Conservation (phyloP, 2,888 invertebrate genomes). For the Amorpha juglandis region DNA sequence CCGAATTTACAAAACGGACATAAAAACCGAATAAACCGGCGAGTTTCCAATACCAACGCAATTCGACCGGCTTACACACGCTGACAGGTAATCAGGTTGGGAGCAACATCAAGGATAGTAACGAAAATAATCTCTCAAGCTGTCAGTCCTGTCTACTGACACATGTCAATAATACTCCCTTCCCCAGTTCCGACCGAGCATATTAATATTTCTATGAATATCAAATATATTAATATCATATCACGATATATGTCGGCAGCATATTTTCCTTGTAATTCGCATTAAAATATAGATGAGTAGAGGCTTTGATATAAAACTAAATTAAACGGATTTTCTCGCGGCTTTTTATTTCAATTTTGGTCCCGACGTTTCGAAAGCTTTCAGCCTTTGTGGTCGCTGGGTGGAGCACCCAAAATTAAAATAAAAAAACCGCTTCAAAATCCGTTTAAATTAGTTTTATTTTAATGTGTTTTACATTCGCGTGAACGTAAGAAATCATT, state of each 20-base stretch:
- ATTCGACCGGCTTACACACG: conserved; percentile 1
- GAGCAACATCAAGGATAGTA: not conserved
- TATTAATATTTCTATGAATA: conserved; percentile 20
- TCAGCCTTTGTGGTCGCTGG: too few species aligned
- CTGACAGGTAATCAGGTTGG: conserved; percentile 20
- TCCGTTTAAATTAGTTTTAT: too few species aligned
- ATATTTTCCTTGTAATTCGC: conserved; percentile 1
- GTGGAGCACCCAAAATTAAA: too few species aligned
- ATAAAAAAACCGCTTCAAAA: too few species aligned
- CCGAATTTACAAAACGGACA: not conserved
- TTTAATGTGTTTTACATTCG: too few species aligned
- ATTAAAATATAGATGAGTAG: too few species aligned
- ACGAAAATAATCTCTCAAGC: conserved; percentile 17
- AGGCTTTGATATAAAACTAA: too few species aligned
- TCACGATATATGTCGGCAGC: not conserved
- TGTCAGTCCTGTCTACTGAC: conserved; percentile 12
- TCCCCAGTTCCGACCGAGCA: conserved; percentile 3
- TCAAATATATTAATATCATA: conserved; percentile 8
- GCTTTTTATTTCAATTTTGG: too few species aligned
- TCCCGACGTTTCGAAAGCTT: too few species aligned
- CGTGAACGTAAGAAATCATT: too few species aligned
- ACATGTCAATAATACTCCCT: conserved; percentile 13
- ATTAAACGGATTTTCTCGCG: too few species aligned
- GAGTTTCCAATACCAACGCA: not conserved
- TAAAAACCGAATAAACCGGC: not conserved